These are phyloP conservation scores for Antheraea pernyi DNA, from an alignment of 1,140 invertebrate genomes.

Conservation along the genomic window DNA sequence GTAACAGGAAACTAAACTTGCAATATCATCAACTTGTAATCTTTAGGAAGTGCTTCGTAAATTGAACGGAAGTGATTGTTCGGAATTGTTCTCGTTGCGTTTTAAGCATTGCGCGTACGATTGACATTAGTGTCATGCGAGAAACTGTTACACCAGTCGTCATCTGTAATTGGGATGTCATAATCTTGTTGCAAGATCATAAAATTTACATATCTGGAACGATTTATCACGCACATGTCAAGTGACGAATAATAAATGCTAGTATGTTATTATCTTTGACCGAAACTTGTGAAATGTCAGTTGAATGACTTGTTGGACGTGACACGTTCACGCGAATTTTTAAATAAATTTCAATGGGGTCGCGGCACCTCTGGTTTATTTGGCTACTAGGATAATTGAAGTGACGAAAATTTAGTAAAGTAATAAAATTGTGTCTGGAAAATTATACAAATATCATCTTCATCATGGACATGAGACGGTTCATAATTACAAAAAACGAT, in stretches of 20 bases:
- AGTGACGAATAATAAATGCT: conserved; percentile 14
- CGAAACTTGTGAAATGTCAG: conserved; percentile 7
- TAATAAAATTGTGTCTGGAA: too few species aligned
- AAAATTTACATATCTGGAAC: conserved; percentile 27
- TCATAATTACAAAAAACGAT: too few species aligned
- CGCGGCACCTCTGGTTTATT: too few species aligned
- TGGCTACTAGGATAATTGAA: too few species aligned
- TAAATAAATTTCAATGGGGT: not conserved
- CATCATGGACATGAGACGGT: too few species aligned
- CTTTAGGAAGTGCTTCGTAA: conserved; percentile 32
- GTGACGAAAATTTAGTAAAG: too few species aligned
- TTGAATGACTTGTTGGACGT: conserved; percentile 7
- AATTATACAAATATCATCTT: too few species aligned
- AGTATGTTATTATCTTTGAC: conserved; percentile 15
- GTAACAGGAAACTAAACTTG: conserved; percentile 26
- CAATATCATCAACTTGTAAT: conserved; percentile 34
- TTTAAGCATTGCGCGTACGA: conserved; percentile 9
- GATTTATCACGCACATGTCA: conserved; percentile 25
- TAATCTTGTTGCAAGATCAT: conserved; percentile 25
- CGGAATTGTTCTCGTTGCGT: conserved; percentile 21
- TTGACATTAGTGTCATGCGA: conserved; percentile 27
- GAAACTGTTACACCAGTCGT: conserved; percentile 20
- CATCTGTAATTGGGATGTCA: conserved; percentile 29
- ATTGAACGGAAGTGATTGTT: conserved; percentile 42
- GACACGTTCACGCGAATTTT: not conserved